Evolutionary conservation across 2,797 vertebrate genomes (phyloP).

Genomic region (Cottoperca gobio): DNA sequence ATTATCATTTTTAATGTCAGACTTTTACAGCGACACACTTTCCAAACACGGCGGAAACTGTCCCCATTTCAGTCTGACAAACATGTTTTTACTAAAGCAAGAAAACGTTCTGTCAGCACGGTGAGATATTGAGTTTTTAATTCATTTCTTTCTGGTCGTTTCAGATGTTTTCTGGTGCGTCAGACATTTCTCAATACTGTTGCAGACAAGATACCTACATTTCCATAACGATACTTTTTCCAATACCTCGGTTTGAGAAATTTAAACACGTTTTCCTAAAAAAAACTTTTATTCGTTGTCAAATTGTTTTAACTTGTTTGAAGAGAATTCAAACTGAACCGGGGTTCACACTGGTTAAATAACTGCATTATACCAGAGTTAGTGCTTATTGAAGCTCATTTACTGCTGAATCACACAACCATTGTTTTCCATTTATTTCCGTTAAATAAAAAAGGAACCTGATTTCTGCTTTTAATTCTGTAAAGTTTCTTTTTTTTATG

Average conservation of each 20-base stretch:
- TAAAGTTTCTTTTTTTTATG: not conserved
- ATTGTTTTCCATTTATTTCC: not conserved
- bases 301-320: not conserved
- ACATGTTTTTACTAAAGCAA: not conserved
- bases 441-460: too few relatives aligned
- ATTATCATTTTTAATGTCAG: not conserved
- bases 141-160: not conserved
- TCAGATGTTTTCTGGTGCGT: not conserved
- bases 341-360: not conserved
- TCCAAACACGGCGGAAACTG: too few relatives aligned
- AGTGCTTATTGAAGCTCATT: not conserved
- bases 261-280: not conserved
- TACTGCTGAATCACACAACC: not conserved
- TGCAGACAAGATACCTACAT: not conserved
- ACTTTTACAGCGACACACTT: not conserved
- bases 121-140: not conserved
- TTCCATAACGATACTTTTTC: too few relatives aligned
- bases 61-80: not conserved
- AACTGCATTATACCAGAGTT: not conserved
- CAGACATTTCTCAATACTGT: not conserved
- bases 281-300: not conserved
- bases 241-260: not conserved
- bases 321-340: not conserved
- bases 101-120: not conserved
- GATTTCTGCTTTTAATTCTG: not conserved